Percentiles rank a stretch among this genome's conserved stretches.
Evolutionary conservation across 53 echinoderm and acorn worm species (phyloP).

Genomic region (Holothuria scabra): DNA sequence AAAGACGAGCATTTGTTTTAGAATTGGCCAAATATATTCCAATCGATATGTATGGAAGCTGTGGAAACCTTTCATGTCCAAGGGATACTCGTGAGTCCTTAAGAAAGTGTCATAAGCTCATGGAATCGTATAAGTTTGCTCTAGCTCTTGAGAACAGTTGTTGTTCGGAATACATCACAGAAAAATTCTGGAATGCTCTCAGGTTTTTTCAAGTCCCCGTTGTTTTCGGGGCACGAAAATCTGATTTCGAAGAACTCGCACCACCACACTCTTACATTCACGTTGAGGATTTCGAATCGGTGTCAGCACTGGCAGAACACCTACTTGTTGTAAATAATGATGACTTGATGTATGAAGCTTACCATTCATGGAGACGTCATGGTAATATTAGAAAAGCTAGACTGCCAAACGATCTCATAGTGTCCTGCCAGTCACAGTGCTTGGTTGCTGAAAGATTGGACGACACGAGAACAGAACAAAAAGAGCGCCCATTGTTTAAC

Average conservation of each 20-base stretch:
- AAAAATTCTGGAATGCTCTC: conserved; percentile 35
- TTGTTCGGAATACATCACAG: conserved; percentile 41
- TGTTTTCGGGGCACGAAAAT: conserved; percentile 21
- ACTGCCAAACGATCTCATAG: conserved; percentile 19
- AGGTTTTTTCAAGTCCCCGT: conserved; percentile 23
- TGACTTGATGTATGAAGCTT: conserved; percentile 20
- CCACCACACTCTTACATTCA: conserved; percentile 27
- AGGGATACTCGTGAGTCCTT: neutral
- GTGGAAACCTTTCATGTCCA: conserved; percentile 21
- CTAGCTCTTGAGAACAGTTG: conserved; percentile 39
- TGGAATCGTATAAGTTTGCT: conserved; percentile 14
- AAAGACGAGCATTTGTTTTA: neutral
- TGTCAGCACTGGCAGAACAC: conserved; percentile 6
- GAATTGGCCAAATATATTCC: conserved; percentile 10
- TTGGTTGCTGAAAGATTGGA: neutral
- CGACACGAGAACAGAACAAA: neutral
- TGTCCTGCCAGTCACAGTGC: conserved; percentile 23
- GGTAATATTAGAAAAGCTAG: conserved; percentile 11
- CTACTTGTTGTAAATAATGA: conserved; percentile 21
- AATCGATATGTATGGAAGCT: conserved; percentile 23
- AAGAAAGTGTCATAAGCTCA: neutral
- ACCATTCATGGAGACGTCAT: conserved; percentile 20
- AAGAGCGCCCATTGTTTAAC: neutral
- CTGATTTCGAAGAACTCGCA: conserved; percentile 3
- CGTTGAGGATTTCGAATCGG: conserved; percentile 21